These are phyloP conservation scores for Hyaena hyaena DNA, from an alignment of 2,113 vertebrate genomes.

Conservation along the genomic window DNA sequence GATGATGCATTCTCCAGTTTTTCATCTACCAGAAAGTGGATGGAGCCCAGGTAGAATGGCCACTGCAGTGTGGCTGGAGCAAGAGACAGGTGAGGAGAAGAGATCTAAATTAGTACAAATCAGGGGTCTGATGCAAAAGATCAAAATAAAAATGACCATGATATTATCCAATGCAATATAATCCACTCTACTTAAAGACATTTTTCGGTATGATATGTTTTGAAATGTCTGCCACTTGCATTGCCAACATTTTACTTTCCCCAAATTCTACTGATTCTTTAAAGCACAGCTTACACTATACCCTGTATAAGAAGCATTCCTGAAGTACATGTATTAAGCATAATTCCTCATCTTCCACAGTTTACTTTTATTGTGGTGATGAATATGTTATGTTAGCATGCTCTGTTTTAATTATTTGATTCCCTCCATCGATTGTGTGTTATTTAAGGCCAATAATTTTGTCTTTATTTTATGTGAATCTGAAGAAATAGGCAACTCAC, in stretches of 20 bases:
- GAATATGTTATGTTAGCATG: background rate
- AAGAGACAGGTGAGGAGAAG: background rate
- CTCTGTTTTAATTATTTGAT: background rate
- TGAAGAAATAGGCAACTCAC: background rate
- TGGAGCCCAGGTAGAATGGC: background rate
- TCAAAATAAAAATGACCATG: background rate
- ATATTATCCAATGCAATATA: background rate
- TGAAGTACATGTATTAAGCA: background rate
- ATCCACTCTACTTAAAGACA: background rate
- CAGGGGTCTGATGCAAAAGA: fast-evolving
- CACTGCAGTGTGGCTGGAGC: fast-evolving
- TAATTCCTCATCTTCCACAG: background rate
- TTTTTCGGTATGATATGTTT: background rate
- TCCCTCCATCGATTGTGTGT: background rate
- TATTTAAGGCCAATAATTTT: background rate
- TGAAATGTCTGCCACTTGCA: background rate
- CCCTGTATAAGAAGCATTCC: background rate
- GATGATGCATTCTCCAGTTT: background rate
- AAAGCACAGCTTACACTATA: background rate
- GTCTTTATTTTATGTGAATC: background rate
- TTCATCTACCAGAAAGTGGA: background rate
- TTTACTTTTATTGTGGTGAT: background rate
- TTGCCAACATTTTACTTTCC: background rate
- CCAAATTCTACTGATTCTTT: background rate
- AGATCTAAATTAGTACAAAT: background rate